Percentiles rank a stretch among this genome's conserved stretches.
phyloP scores from a whole-genome alignment of 1,140 invertebrate genomes.

The Drosophila grimshawi region DNA sequence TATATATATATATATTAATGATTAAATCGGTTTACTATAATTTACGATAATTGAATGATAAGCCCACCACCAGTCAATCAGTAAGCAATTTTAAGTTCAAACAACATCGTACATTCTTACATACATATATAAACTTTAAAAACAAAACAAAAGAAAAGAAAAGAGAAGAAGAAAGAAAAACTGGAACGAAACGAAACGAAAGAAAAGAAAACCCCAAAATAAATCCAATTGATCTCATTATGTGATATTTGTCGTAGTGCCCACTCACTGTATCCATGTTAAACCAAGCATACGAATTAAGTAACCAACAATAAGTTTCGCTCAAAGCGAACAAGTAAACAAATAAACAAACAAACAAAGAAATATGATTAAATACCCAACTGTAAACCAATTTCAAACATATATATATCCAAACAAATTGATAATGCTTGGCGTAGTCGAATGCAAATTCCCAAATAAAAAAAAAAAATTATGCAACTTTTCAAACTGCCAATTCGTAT shows the following conservation, averaged over 20 bases:
- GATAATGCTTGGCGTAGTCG: constrained; percentile 17
- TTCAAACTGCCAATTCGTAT: constrained; percentile 41
- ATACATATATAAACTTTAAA: constrained; percentile 19
- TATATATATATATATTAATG: not conserved
- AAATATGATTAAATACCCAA: not conserved
- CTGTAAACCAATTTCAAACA: constrained; percentile 6
- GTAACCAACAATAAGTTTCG: constrained; percentile 45
- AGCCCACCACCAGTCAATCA: constrained; percentile 59
- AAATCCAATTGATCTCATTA: constrained; percentile 83
- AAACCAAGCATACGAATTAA: constrained; percentile 65
- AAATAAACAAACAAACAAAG: constrained; percentile 28
- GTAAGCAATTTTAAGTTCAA: constrained; percentile 61
- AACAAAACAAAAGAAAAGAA: constrained; percentile 24
- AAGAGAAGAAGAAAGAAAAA: constrained; percentile 31
- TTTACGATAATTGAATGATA: constrained; percentile 37
- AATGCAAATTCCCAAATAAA: not conserved
- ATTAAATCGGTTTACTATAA: constrained; percentile 27
- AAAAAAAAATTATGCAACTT: constrained; percentile 36
- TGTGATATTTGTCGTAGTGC: constrained; percentile 83
- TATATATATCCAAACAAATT: constrained; percentile 10
- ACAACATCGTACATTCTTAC: constrained; percentile 56
- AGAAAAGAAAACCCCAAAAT: constrained; percentile 58
- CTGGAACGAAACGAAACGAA: constrained; percentile 11
- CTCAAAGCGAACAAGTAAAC: constrained; percentile 47
- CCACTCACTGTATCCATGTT: constrained; percentile 78